Evolutionary conservation across 2,888 invertebrate species (phyloP).

Genomic region (Iphiclides podalirius): DNA sequence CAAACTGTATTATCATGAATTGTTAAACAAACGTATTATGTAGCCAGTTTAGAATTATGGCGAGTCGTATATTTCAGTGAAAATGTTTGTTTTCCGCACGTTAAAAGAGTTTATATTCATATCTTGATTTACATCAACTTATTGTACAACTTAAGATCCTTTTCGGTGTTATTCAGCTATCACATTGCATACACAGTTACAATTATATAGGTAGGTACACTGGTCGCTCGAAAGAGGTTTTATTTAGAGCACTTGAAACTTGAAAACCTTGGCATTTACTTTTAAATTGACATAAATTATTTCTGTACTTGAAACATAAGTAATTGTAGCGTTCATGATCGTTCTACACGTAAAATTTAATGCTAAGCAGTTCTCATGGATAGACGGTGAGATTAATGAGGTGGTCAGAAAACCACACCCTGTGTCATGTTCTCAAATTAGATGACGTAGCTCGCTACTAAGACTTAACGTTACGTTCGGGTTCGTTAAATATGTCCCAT

Average conservation of each 20-base stretch:
- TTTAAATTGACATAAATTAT: constrained; percentile 24
- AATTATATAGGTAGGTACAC: constrained; percentile 12
- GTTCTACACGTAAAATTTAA: constrained; percentile 10
- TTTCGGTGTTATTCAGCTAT: too few relatives aligned
- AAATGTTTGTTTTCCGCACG: too few relatives aligned
- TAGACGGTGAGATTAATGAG: constrained; percentile 1
- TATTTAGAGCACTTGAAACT: constrained; percentile 39
- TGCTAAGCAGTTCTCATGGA: constrained; percentile 19
- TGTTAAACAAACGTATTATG: not conserved
- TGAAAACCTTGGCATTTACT: constrained; percentile 40
- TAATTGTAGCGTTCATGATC: constrained; percentile 16
- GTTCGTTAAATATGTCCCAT: too few relatives aligned
- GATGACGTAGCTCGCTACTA: too few relatives aligned
- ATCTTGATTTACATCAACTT: too few relatives aligned
- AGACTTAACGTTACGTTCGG: too few relatives aligned
- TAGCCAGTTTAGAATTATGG: too few relatives aligned
- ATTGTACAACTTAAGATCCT: too few relatives aligned
- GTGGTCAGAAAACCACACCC: not conserved
- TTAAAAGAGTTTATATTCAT: too few relatives aligned
- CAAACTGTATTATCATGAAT: not conserved
- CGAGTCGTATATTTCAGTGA: too few relatives aligned
- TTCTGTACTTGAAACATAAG: constrained; percentile 23
- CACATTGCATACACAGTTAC: too few relatives aligned
- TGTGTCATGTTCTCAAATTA: constrained; percentile 1
- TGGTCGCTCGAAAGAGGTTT: constrained; percentile 1